Base-by-base conservation (phyloP, 2,113 vertebrate genomes). In the Acanthisitta chloris region DNA sequence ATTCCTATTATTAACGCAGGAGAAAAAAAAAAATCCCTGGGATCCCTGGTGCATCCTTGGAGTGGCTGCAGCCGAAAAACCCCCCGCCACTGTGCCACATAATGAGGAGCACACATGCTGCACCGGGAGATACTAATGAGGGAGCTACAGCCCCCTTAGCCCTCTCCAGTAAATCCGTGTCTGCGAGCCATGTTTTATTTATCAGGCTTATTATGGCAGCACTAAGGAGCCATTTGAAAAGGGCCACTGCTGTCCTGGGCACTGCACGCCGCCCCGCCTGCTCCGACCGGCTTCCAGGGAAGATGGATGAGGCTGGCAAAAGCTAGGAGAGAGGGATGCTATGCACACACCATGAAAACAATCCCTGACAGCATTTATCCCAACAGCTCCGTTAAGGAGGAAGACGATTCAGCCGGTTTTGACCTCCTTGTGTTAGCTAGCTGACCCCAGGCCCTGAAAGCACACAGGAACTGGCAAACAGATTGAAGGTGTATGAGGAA, bases 161-260 rank as follows among this genome's bases (percentile, higher is more conserved):
- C 95, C 95, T 96, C 95, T 97, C 95, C 94, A 92, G 94, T 96
- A 95, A 96, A 97, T 95, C 94, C 51, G 2, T 83, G 95, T 92
- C 96, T 95, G 95, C 88, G 85, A 92, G 74, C 88, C 88, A 94
- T 96, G 90, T 96, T 96, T 96, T 97, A 95, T 95, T 97, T 97
- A 96, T 96, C 90, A 95, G 90, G 80, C 90, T 95, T 95, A 97
- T 96, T 96, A 96, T 95, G 92, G 96, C 76, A 96, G 93, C 61
- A 25, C 94, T 96, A 90, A 95, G 96, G 94, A 96, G 93, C 86
- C 80, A 67, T 95, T 88, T 95, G 96, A 94, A 96, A 95, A 93
- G 94, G 86, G 88, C 52, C 1, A 14, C 48, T 18, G 66, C 59
- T 66, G 86, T 95, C 86, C 96, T 77, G 69, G 76, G 88, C 82